A percentile compares a stretch with the other conserved stretches of the same genome.
Evolutionary conservation across 2,797 vertebrate genomes (phyloP).

Genomic region (Ctenochaetus hawaiiensis): DNA sequence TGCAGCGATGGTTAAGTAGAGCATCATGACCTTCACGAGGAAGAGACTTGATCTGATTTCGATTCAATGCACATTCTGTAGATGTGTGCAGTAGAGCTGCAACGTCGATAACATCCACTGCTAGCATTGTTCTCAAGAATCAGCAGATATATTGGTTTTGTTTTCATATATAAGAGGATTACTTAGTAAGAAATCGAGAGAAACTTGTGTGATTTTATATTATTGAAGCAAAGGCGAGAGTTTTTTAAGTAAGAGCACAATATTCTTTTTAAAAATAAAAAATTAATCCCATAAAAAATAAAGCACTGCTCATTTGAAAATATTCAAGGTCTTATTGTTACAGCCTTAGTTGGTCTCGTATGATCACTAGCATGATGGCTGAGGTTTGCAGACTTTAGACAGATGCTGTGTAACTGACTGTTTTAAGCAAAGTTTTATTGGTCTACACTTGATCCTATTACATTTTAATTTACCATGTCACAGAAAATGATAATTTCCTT

Average conservation of each 20-base stretch:
- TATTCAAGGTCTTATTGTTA: no score
- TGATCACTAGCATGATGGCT: no score
- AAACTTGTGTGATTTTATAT: no score
- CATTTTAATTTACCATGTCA: neutral
- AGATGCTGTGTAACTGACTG: neutral
- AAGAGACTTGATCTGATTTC: slow-evolving; percentile 26
- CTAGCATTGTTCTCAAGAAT: neutral
- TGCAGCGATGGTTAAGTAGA: slow-evolving; percentile 14
- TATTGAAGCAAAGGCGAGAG: no score
- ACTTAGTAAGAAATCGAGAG: neutral
- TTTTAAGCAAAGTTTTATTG: neutral
- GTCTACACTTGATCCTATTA: neutral
- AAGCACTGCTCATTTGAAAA: no score
- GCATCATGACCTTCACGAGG: slow-evolving; percentile 54
- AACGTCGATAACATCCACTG: slow-evolving; percentile 13
- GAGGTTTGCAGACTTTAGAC: neutral
- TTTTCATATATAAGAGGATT: no score
- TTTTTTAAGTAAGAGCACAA: no score
- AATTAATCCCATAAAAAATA: no score
- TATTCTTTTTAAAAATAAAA: no score
- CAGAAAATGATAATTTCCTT: neutral
- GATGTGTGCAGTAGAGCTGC: neutral
- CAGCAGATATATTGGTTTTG: no score
- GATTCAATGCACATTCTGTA: slow-evolving; percentile 10
- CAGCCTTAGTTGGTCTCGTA: no score